Percentiles rank a stretch among this genome's conserved stretches.
phyloP scores from a whole-genome alignment of 1,140 invertebrate genomes.

The Ectropis grisescens region DNA sequence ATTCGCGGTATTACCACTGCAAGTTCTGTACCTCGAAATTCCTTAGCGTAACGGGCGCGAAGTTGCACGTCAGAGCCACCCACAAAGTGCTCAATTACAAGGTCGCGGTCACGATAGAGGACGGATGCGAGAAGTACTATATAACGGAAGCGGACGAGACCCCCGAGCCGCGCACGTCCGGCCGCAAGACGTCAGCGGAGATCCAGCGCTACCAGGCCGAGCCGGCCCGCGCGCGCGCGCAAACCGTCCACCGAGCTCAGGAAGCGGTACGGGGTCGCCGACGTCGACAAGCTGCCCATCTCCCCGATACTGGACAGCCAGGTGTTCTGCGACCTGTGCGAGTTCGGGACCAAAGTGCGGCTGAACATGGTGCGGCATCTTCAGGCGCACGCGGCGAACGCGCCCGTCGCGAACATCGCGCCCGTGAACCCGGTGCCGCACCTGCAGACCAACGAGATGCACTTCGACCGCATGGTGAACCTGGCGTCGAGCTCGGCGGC shows the following conservation, averaged over 20 bases:
- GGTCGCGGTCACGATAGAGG: background rate
- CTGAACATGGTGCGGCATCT: slow-evolving; percentile 82
- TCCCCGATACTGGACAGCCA: slow-evolving; percentile 75
- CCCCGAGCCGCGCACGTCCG: no score
- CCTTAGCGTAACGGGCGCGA: slow-evolving; percentile 3
- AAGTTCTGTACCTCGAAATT: slow-evolving; percentile 12
- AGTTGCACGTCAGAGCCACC: slow-evolving; percentile 17
- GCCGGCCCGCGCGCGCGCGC: no score
- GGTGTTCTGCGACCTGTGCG: slow-evolving; percentile 76
- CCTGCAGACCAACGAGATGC: slow-evolving; percentile 80
- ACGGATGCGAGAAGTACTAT: background rate
- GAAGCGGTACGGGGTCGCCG: slow-evolving; percentile 62
- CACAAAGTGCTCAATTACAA: background rate
- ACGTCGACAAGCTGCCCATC: slow-evolving; percentile 75
- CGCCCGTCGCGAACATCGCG: slow-evolving; percentile 73
- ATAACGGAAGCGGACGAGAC: no score
- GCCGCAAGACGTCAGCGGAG: no score
- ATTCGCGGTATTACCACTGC: slow-evolving; percentile 15
- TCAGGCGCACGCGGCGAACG: slow-evolving; percentile 74
- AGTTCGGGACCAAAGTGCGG: slow-evolving; percentile 80
- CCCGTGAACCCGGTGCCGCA: slow-evolving; percentile 86
- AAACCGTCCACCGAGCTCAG: slow-evolving; percentile 12
- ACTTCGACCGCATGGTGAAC: slow-evolving; percentile 90
- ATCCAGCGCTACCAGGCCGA: no score
- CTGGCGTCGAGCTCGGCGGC: slow-evolving; percentile 79